phyloP scores from a whole-genome alignment of 2,888 invertebrate genomes.

The Proisotoma minuta region DNA sequence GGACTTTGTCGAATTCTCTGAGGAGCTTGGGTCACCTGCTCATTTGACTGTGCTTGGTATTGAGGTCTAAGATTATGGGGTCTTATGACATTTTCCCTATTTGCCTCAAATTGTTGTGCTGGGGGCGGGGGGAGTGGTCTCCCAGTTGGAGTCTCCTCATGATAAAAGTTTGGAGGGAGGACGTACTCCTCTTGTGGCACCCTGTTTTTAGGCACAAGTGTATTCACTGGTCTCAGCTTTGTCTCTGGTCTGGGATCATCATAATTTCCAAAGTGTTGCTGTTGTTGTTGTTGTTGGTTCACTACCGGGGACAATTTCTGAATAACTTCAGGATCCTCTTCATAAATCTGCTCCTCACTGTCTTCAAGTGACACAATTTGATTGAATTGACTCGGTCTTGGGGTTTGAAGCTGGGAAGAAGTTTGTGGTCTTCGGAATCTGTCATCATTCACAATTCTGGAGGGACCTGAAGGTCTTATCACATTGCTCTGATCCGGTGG shows the following conservation, averaged over 20 bases:
- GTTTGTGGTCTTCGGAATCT: slow-evolving; percentile 16
- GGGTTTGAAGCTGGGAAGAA: not conserved
- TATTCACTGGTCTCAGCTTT: slow-evolving; percentile 38
- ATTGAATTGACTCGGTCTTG: slow-evolving; percentile 9
- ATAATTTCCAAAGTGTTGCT: slow-evolving; percentile 6
- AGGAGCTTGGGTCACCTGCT: not conserved
- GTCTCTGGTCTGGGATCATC: slow-evolving; percentile 25
- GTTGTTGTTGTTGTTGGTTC: slow-evolving; percentile 13
- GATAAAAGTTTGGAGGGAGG: slow-evolving; percentile 30
- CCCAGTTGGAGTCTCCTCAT: not conserved
- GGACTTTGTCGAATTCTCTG: slow-evolving; percentile 6
- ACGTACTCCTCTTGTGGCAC: slow-evolving; percentile 36
- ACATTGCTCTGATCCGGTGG: slow-evolving; percentile 47
- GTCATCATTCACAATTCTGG: slow-evolving; percentile 9
- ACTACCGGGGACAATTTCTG: slow-evolving; percentile 26
- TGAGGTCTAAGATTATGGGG: slow-evolving; percentile 3
- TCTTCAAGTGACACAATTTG: slow-evolving; percentile 31
- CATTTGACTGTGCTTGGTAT: slow-evolving; percentile 5
- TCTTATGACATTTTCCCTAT: not conserved
- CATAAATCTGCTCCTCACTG: slow-evolving; percentile 17
- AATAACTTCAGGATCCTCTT: slow-evolving; percentile 19
- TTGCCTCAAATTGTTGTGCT: not conserved
- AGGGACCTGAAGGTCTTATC: slow-evolving; percentile 22
- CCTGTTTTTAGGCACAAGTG: slow-evolving; percentile 35
- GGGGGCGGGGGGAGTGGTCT: not conserved